Conservation (phyloP, 1,140 invertebrate genomes). For the Leptinotarsa texana region DNA sequence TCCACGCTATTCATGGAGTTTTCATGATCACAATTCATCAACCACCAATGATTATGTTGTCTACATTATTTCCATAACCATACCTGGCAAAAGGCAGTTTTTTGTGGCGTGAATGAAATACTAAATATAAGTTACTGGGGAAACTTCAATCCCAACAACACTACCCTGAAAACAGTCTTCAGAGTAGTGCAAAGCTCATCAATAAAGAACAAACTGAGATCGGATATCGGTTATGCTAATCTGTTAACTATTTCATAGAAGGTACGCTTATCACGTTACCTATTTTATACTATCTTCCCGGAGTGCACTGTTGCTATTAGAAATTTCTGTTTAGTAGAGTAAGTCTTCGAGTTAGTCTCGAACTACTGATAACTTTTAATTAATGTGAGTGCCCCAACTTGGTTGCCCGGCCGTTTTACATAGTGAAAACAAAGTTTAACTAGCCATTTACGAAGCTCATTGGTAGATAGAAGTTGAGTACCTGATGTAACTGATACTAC, state of each 20-base stretch:
- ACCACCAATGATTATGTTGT: no score
- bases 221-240: background rate
- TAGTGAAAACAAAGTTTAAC: constrained; percentile 1
- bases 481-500: background rate
- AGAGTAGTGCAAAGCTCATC: no score
- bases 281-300: background rate
- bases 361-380: constrained; percentile 8
- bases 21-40: no score
- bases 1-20: no score
- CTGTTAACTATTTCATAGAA: background rate
- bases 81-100: no score
- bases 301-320: background rate
- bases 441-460: background rate
- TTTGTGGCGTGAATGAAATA: no score
- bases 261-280: background rate
- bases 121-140: no score
- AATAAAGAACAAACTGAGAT: no score
- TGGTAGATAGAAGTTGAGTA: background rate
- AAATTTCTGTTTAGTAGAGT: background rate
- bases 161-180: no score
- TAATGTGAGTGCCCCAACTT: background rate
- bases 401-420: background rate
- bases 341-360: background rate
- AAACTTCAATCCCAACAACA: no score
- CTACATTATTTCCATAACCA: no score